These are phyloP conservation scores for Metellina segmentata DNA, from an alignment of 2,888 invertebrate species.

Conservation along the genomic window DNA sequence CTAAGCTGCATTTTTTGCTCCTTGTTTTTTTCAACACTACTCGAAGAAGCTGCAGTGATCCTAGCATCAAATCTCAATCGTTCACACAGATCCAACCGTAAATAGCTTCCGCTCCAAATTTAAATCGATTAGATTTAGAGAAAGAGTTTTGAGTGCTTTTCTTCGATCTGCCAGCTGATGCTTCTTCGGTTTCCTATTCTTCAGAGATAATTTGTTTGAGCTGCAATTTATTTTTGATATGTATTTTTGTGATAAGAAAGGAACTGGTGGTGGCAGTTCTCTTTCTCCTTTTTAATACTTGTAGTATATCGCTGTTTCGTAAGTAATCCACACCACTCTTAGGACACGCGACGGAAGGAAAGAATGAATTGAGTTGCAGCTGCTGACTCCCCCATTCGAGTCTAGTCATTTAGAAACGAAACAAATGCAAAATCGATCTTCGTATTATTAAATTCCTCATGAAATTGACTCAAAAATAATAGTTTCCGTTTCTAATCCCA, in stretches of 20 bases:
- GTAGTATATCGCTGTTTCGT: neutral
- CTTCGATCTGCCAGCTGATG: conserved; percentile 33
- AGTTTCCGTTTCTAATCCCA: no score
- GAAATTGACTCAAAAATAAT: no score
- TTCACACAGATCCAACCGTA: neutral
- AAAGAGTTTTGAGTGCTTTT: conserved; percentile 22
- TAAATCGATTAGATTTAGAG: conserved; percentile 18
- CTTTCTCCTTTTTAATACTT: neutral
- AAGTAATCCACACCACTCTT: neutral
- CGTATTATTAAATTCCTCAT: no score
- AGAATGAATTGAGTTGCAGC: neutral
- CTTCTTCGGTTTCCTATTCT: conserved; percentile 1
- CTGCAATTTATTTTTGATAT: neutral
- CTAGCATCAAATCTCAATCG: conserved; percentile 10
- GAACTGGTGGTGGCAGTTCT: neutral
- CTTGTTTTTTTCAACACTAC: neutral
- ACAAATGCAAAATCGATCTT: neutral
- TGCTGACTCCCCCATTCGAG: neutral
- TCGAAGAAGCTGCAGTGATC: conserved; percentile 7
- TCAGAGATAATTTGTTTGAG: conserved; percentile 2
- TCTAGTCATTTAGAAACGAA: neutral
- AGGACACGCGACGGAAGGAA: neutral
- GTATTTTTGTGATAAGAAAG: neutral
- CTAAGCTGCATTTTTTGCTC: neutral
- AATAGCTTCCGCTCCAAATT: conserved; percentile 15